Evolutionary conservation across 2,888 invertebrate species (phyloP).

Genomic region (Sarcophaga caerulescens): DNA sequence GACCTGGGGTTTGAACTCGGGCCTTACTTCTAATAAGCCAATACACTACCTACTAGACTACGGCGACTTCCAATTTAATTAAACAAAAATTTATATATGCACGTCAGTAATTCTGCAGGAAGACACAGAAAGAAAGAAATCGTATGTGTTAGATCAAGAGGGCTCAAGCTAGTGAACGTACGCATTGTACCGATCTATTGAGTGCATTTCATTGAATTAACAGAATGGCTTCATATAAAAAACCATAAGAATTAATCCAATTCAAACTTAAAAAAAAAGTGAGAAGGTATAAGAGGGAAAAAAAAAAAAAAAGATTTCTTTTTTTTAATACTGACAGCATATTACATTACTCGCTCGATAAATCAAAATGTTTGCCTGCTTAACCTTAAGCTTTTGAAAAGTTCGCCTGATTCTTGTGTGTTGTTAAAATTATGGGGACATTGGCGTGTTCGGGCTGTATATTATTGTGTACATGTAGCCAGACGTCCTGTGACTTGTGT

Average conservation of each 20-base stretch:
- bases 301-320: constrained; percentile 68
- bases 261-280: constrained; percentile 68
- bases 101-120: too few relatives aligned
- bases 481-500: not conserved
- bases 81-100: too few relatives aligned
- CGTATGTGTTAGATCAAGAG: not conserved
- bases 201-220: not conserved
- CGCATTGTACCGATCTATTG: not conserved
- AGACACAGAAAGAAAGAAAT: too few relatives aligned
- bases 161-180: not conserved
- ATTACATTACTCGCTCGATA: constrained; percentile 81
- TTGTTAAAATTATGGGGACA: constrained; percentile 57
- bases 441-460: constrained; percentile 49
- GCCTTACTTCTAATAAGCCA: too few relatives aligned
- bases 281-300: not conserved
- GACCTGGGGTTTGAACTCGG: too few relatives aligned
- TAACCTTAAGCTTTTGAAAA: constrained; percentile 70
- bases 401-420: constrained; percentile 55
- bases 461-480: constrained; percentile 20
- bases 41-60: too few relatives aligned
- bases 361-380: constrained; percentile 76
- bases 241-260: constrained; percentile 73
- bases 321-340: constrained; percentile 74
- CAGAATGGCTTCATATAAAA: constrained; percentile 10
- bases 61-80: too few relatives aligned